Base-by-base conservation (phyloP, 2,113 vertebrate species). In the Microcebus tavaratra region DNA sequence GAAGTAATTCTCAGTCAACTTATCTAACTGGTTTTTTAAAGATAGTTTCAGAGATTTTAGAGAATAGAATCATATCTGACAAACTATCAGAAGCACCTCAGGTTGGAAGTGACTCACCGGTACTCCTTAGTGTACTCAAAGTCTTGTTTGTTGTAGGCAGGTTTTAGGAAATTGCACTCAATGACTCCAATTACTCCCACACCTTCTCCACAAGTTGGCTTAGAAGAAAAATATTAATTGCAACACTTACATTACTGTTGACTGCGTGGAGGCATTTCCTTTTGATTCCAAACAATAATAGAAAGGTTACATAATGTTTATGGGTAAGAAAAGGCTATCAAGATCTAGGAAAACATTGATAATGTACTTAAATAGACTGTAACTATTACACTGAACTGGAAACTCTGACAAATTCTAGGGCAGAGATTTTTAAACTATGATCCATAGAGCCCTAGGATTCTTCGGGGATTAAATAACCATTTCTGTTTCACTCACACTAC, bases 71-170 rank as follows among this genome's bases (percentile, higher is more conserved):
- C 6, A 15, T 59, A 86, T 75, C 34, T 91, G 29, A 95, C 10
- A 92, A 87, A 96, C 72, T 53, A 79, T 82, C 36, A 75, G 83
- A 96, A 97, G 31, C 5, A 70, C 34, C 12, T 95, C 72, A 87
- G 42, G 20, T 88, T 92, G 70, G 48, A 61, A 84, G 48, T 92
- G 87, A 95, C 96, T 97, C 97, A 99, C 99, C 98, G 97, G 98
- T 99, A 99, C 72, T 99, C 99, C 96, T 99, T 99, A 75, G 98
- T 99, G 94, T 99, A 99, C 83, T 99, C 99, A 98, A 99, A 99
- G 96, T 99, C 99, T 98, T 99, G 99, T 97, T 99, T 99, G 98
- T 99, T 99, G 94, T 99, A 99, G 80, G 99, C 98, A 80, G 98
- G 98, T 95, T 99, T 99, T 88, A 99, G 98, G 94, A 99, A 99